Evolutionary conservation across 2,797 vertebrate species (phyloP).

Genomic region (Cygnus olor): DNA sequence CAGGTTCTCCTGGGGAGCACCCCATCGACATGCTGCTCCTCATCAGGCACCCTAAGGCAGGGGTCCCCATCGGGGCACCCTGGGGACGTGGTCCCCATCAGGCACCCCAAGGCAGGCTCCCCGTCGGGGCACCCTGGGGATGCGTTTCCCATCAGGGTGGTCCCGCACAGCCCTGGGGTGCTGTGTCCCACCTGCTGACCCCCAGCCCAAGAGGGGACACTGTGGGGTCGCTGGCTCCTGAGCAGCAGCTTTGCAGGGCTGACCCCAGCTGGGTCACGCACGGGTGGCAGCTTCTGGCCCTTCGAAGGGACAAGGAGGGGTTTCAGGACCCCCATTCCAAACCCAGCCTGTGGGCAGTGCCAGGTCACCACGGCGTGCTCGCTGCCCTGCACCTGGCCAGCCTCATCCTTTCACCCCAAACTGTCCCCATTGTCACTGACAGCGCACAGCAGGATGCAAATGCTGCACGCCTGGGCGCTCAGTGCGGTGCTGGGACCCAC

Average conservation of each 20-base stretch:
- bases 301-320: background rate
- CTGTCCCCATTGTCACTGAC: background rate
- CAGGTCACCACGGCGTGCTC: background rate
- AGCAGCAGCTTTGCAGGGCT: background rate
- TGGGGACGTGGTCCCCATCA: fast-evolving
- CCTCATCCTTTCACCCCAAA: background rate
- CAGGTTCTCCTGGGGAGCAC: background rate
- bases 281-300: background rate
- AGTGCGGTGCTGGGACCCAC: fast-evolving
- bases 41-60: background rate
- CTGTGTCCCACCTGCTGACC: background rate
- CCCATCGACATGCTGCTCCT: background rate
- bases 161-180: background rate
- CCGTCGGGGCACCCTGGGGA: fast-evolving
- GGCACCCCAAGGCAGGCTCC: background rate
- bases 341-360: fast-evolving
- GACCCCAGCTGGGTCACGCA: fast-evolving
- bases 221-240: background rate
- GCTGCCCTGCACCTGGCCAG: background rate
- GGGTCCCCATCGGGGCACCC: no score
- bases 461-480: background rate
- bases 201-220: background rate
- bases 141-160: background rate
- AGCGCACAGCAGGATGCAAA: background rate
- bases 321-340: background rate